Conservation (phyloP, 1,140 invertebrate genomes). For the Hycleus cichorii region DNA sequence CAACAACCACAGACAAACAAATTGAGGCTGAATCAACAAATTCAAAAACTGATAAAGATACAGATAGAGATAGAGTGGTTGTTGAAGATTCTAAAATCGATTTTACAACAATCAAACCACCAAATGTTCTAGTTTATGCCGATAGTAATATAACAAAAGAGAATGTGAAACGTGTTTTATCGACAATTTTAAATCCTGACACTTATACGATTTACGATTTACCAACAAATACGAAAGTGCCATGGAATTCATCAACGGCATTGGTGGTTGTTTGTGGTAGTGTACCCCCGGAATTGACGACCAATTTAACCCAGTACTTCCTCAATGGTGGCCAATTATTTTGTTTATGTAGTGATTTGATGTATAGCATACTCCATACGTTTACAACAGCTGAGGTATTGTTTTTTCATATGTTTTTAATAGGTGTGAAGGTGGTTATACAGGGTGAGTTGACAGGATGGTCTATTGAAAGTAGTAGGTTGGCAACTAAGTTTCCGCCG, state of each 20-base stretch:
- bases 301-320: conserved; percentile 64
- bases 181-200: conserved; percentile 60
- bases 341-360: conserved; percentile 73
- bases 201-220: conserved; percentile 73
- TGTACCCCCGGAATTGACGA: conserved; percentile 54
- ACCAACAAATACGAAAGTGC: conserved; percentile 50
- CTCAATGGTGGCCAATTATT: conserved; percentile 67
- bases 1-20: too few species aligned
- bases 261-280: conserved; percentile 72
- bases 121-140: conserved; percentile 76
- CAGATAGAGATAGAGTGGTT: background rate
- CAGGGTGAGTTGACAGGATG: too few species aligned
- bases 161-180: conserved; percentile 59
- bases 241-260: conserved; percentile 65
- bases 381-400: conserved; percentile 71
- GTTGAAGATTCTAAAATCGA: background rate
- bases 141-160: conserved; percentile 65
- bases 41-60: too few species aligned
- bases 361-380: conserved; percentile 66
- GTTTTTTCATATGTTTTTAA: conserved; percentile 1
- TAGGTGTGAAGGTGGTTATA: too few species aligned
- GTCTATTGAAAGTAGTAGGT: too few species aligned
- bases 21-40: too few species aligned
- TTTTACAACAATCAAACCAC: conserved; percentile 52
- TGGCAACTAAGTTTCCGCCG: too few species aligned